A percentile compares a stretch with the other conserved stretches of the same genome.
Conservation (phyloP, 2,888 invertebrate genomes). For the Pristionchus maxplancki region DNA sequence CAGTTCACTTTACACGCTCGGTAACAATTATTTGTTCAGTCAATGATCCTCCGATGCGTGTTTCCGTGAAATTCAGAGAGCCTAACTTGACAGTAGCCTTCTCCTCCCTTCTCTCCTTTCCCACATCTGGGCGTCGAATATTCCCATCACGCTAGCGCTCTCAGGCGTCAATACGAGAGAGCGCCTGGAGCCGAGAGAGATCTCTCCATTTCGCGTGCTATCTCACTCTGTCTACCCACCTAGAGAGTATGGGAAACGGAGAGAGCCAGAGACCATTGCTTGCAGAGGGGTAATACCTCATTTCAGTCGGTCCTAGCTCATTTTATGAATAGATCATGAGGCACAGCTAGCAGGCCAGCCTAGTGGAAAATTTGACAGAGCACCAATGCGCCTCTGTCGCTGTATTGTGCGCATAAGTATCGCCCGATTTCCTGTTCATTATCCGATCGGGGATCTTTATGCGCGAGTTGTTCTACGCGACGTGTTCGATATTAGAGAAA, state of each 20-base stretch:
- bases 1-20: too few relatives aligned
- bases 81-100: not conserved
- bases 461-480: not conserved
- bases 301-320: not conserved
- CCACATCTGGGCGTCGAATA: not conserved
- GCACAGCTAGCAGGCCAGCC: not conserved
- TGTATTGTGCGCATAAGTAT: not conserved
- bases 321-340: conserved; percentile 46
- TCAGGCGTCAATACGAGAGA: conserved; percentile 14
- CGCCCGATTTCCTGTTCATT: not conserved
- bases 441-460: not conserved
- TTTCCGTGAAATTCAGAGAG: not conserved
- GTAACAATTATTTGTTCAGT: too few relatives aligned
- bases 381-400: not conserved
- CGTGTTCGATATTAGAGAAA: not conserved
- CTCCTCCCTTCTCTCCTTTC: not conserved
- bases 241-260: not conserved
- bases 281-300: not conserved
- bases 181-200: not conserved
- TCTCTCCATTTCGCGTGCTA: not conserved
- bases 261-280: not conserved
- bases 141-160: not conserved
- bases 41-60: too few relatives aligned
- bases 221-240: not conserved
- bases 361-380: not conserved